phyloP scores from a whole-genome alignment of 2,888 invertebrate species.

The Sipha maydis region DNA sequence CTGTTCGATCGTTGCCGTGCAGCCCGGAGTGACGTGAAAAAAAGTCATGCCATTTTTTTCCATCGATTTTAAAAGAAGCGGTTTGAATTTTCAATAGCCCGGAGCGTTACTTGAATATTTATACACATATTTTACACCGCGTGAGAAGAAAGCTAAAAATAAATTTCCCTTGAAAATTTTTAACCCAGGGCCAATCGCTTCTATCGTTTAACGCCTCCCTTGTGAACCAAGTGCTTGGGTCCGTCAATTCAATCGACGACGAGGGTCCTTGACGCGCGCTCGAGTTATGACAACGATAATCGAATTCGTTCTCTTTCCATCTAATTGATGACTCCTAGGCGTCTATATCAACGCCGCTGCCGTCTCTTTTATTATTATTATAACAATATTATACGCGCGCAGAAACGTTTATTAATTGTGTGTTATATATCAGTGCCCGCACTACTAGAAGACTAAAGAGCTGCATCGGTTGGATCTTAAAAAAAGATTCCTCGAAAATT shows the following conservation, averaged over 20 bases:
- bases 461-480: too few species aligned
- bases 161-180: background rate
- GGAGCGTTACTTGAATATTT: background rate
- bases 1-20: background rate
- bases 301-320: conserved; percentile 35
- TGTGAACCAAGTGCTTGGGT: too few species aligned
- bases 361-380: background rate
- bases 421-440: too few species aligned
- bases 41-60: background rate
- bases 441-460: too few species aligned
- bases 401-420: too few species aligned
- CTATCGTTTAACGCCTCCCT: background rate
- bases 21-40: background rate
- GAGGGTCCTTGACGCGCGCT: conserved; percentile 14
- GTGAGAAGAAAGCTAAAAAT: background rate
- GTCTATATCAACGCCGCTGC: background rate
- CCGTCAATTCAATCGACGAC: background rate
- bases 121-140: background rate
- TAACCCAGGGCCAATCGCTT: background rate
- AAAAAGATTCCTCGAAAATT: too few species aligned
- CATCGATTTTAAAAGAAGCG: background rate
- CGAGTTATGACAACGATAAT: background rate
- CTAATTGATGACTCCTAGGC: conserved; percentile 12
- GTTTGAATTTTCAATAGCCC: background rate
- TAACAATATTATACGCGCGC: too few species aligned